Conservation (phyloP, 1,140 invertebrate genomes). For the Psilanteris sp. region DNA sequence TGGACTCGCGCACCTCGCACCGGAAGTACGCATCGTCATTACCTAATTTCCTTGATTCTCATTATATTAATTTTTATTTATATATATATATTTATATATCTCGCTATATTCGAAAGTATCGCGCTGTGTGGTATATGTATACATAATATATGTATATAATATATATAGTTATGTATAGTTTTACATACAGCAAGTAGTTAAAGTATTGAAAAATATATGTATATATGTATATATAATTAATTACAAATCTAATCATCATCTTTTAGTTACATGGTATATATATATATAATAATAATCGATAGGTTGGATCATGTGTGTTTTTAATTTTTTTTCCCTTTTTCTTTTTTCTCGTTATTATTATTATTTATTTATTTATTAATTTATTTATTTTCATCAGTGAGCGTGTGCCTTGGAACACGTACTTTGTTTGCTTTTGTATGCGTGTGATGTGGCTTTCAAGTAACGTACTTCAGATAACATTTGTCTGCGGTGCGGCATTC, state of each 20-base stretch:
- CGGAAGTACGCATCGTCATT: slow-evolving; percentile 24
- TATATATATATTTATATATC: slow-evolving; percentile 54
- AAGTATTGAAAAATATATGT: slow-evolving; percentile 80
- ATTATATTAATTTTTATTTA: slow-evolving; percentile 35
- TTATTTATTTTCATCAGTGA: slow-evolving; percentile 52
- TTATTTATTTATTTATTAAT: slow-evolving; percentile 9
- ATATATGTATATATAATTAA: slow-evolving; percentile 72
- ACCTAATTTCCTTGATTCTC: slow-evolving; percentile 39
- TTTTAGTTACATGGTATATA: slow-evolving; percentile 71
- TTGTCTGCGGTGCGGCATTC: slow-evolving; percentile 29
- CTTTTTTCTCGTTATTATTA: background rate
- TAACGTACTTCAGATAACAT: slow-evolving; percentile 57
- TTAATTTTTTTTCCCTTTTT: too few species aligned
- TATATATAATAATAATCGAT: slow-evolving; percentile 71
- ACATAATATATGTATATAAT: slow-evolving; percentile 56
- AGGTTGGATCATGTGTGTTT: slow-evolving; percentile 57
- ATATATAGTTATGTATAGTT: slow-evolving; percentile 69
- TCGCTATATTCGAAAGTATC: slow-evolving; percentile 54
- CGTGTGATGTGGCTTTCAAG: slow-evolving; percentile 57
- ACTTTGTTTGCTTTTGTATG: slow-evolving; percentile 37
- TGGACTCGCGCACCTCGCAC: slow-evolving; percentile 19
- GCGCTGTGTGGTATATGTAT: slow-evolving; percentile 51
- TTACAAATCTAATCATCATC: slow-evolving; percentile 79
- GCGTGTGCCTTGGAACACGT: slow-evolving; percentile 49
- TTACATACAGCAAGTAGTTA: slow-evolving; percentile 78